phyloP scores from a whole-genome alignment of 2,888 invertebrate genomes.

The Trissolcus brochymenae region DNA sequence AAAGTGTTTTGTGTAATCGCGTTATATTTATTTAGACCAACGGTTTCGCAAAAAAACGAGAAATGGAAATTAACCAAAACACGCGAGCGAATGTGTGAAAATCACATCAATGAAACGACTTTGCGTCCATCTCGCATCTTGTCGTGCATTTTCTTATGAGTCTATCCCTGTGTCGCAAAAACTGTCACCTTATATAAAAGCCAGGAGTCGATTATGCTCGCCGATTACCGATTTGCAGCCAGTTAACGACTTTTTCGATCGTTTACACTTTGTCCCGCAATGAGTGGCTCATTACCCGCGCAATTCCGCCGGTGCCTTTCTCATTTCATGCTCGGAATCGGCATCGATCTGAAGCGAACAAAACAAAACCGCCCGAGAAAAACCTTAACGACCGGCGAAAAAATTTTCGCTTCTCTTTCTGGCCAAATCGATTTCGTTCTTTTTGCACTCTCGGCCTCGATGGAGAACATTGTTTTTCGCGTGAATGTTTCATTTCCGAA shows the following conservation, averaged over 20 bases:
- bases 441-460: too few relatives aligned
- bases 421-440: conserved; percentile 22
- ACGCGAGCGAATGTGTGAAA: conserved; percentile 55
- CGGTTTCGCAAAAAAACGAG: conserved; percentile 34
- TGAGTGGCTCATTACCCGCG: conserved; percentile 60
- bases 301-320: conserved; percentile 60
- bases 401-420: conserved; percentile 27
- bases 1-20: conserved; percentile 16
- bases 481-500: too few relatives aligned
- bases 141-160: conserved; percentile 51
- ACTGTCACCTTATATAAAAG: conserved; percentile 66
- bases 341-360: conserved; percentile 61
- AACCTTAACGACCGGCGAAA: conserved; percentile 46
- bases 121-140: conserved; percentile 51
- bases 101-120: conserved; percentile 57
- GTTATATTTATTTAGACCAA: conserved; percentile 48
- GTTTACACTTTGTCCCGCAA: conserved; percentile 63
- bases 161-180: conserved; percentile 58
- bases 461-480: too few relatives aligned
- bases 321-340: conserved; percentile 65
- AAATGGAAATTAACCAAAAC: too few relatives aligned
- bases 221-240: conserved; percentile 72
- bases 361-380: conserved; percentile 44
- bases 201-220: conserved; percentile 68
- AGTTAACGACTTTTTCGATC: conserved; percentile 73